Percentiles rank a stretch among this genome's conserved stretches.
Conservation (phyloP, 92 coral and sea anemone genomes). For the Porites rus region DNA sequence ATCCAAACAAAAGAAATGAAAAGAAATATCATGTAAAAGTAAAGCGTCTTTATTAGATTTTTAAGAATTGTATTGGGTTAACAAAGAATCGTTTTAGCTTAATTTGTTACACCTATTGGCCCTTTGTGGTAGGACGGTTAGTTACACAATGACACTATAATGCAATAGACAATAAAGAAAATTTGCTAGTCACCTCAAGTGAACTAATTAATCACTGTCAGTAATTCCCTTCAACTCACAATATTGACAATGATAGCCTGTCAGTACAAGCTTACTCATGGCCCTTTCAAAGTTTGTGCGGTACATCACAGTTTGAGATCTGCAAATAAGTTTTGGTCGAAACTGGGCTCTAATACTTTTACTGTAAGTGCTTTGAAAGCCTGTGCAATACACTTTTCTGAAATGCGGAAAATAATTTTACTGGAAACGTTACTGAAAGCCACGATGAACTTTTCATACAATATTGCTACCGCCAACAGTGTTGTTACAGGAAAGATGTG, state of each 20-base stretch:
- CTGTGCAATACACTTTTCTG: slow-evolving; percentile 9
- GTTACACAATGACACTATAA: slow-evolving; percentile 55
- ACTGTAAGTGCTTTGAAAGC: neutral
- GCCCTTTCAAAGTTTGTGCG: too few species aligned
- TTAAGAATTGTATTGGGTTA: slow-evolving; percentile 35
- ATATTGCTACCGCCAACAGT: too few species aligned
- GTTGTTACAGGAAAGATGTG: neutral
- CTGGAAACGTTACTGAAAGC: slow-evolving; percentile 28
- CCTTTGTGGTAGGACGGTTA: slow-evolving; percentile 9
- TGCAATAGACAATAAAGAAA: slow-evolving; percentile 55
- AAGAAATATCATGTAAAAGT: slow-evolving; percentile 19
- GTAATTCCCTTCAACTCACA: slow-evolving; percentile 26
- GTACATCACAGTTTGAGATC: too few species aligned
- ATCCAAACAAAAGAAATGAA: slow-evolving; percentile 12
- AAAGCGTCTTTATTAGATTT: neutral
- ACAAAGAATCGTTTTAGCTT: slow-evolving; percentile 29
- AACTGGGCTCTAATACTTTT: neutral
- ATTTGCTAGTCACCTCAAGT: slow-evolving; percentile 59
- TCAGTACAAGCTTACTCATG: neutral
- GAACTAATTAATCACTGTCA: slow-evolving; percentile 63
- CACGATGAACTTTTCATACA: neutral
- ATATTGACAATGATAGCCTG: slow-evolving; percentile 4
- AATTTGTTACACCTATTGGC: slow-evolving; percentile 25
- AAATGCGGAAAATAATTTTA: slow-evolving; percentile 21
- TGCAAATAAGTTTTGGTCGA: neutral